Conservation (phyloP, 2,113 vertebrate species). For the Sphyrna mokarran region DNA sequence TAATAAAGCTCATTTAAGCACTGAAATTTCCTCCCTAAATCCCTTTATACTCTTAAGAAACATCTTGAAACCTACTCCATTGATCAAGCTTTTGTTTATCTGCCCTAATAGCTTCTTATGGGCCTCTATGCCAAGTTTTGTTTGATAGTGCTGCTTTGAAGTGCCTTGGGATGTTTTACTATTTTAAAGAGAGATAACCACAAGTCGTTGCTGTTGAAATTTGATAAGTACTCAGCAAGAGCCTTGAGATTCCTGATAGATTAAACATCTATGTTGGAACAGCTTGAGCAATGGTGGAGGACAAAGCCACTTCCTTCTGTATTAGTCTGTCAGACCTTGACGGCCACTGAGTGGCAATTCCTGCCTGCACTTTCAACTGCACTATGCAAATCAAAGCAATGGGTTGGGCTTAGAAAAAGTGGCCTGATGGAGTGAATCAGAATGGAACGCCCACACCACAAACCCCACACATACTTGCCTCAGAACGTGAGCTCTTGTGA, state of each 20-base stretch:
- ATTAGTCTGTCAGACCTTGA: not conserved
- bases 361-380: not conserved
- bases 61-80: not conserved
- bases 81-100: not conserved
- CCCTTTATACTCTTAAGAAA: not conserved
- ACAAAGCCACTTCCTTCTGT: not conserved
- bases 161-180: not conserved
- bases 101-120: not conserved
- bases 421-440: slow-evolving; percentile 4
- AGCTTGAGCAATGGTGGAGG: not conserved
- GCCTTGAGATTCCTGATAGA: not conserved
- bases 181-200: not conserved
- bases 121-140: not conserved
- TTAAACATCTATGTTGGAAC: not conserved
- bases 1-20: too few relatives aligned
- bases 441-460: not conserved
- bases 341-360: not conserved
- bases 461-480: not conserved
- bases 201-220: not conserved
- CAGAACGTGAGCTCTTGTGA: not conserved
- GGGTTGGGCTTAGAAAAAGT: not conserved
- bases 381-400: not conserved
- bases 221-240: not conserved
- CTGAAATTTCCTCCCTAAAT: not conserved
- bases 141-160: not conserved